Conservation (phyloP, 2,113 vertebrate species). For the Jacana jacana region DNA sequence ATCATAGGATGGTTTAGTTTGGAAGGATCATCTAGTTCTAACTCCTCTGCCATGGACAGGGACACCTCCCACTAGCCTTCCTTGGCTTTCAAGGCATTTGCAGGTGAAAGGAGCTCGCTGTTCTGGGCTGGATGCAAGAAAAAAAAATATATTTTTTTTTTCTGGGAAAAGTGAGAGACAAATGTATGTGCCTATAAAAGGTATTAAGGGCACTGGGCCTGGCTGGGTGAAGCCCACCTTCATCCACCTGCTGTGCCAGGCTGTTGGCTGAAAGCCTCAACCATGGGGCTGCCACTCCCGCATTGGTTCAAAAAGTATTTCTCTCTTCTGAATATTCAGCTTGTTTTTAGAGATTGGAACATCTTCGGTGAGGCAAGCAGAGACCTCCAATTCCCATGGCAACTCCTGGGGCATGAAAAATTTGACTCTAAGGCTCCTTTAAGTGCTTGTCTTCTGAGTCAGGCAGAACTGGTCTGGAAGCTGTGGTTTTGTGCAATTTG, state of each 20-base stretch:
- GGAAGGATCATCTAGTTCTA: too few species aligned
- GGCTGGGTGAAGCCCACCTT: neutral
- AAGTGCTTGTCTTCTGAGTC: neutral
- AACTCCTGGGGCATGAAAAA: neutral
- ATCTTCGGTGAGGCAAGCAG: neutral
- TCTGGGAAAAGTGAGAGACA: neutral
- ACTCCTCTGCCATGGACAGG: too few species aligned
- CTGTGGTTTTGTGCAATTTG: neutral
- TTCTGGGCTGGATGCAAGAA: neutral
- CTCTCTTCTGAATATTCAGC: neutral
- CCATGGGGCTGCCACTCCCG: accelerated
- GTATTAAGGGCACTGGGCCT: neutral
- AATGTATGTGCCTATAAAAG: neutral
- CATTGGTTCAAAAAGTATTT: neutral
- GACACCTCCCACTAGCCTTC: neutral
- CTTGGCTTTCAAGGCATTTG: neutral
- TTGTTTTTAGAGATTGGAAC: neutral
- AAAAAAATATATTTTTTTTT: neutral
- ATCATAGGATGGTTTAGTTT: too few species aligned
- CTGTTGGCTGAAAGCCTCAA: neutral
- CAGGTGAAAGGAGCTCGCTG: neutral
- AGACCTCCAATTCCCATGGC: accelerated
- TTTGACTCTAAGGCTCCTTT: neutral
- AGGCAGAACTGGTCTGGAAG: neutral
- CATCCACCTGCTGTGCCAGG: neutral